These are phyloP conservation scores for Microtus richardsoni DNA, from an alignment of 2,113 vertebrate species.

Conservation along the genomic window DNA sequence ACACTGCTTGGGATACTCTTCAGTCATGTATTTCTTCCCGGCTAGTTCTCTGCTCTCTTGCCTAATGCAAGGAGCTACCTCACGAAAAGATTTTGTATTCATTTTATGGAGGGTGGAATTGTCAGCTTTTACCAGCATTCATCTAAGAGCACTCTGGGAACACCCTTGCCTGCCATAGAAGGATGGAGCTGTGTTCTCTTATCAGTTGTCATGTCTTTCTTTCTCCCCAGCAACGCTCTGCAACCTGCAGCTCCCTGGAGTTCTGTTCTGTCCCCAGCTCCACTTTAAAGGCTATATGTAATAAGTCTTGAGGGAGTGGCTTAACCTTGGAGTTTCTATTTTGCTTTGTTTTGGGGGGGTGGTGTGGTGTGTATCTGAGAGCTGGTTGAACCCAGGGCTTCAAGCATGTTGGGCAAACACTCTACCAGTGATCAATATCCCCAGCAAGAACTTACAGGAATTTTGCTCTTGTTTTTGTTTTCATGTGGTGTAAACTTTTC, in stretches of 20 bases:
- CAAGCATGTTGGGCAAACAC: not conserved
- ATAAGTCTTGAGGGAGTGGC: not conserved
- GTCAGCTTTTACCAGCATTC: not conserved
- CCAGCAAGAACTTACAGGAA: not conserved
- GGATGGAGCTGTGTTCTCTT: no score
- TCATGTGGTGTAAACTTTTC: not conserved
- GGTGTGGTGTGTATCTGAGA: no score
- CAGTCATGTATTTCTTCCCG: no score
- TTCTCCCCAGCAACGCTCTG: no score
- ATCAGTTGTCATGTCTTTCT: no score
- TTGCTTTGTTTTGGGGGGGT: not conserved
- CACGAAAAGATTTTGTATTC: not conserved
- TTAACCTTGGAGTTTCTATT: not conserved
- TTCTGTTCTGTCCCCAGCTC: not conserved
- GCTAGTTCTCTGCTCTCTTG: not conserved
- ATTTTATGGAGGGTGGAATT: not conserved
- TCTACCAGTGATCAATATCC: not conserved
- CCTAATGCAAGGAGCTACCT: not conserved
- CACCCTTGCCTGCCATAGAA: no score
- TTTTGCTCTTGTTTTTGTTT: not conserved
- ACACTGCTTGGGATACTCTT: not conserved
- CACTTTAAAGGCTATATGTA: no score
- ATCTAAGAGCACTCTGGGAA: not conserved
- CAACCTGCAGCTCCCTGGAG: rapidly evolving
- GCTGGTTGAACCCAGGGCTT: not conserved